Evolutionary conservation across 2,888 invertebrate genomes (phyloP).

Genomic region (Pollenia griseotomentosa): DNA sequence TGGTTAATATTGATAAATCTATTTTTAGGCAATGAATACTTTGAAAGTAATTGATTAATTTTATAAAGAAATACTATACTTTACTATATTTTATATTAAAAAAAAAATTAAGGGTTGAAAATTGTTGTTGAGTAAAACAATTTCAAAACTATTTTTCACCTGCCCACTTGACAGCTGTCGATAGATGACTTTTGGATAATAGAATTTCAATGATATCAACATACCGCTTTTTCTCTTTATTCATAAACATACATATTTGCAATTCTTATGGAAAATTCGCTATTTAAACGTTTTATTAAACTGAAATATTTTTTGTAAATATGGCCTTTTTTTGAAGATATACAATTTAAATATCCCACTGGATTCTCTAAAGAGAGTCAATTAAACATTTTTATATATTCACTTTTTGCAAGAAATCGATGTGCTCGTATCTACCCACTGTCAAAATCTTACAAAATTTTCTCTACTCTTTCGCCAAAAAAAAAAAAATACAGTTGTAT

Average conservation of each 20-base stretch:
- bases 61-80: neutral
- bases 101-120: neutral
- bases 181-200: slow-evolving; percentile 9
- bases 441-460: too few species aligned
- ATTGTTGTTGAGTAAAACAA: neutral
- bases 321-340: too few species aligned
- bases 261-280: neutral
- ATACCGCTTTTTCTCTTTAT: neutral
- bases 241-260: neutral
- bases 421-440: too few species aligned
- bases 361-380: too few species aligned
- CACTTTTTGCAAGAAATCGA: too few species aligned
- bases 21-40: neutral
- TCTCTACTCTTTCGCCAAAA: too few species aligned
- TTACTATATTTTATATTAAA: neutral
- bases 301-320: too few species aligned
- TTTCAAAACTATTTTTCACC: slow-evolving; percentile 11
- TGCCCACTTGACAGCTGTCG: slow-evolving; percentile 18
- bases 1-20: slow-evolving; percentile 37
- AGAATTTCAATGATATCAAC: neutral
- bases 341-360: too few species aligned
- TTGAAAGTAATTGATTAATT: slow-evolving; percentile 45
- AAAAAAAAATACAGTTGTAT: too few species aligned
- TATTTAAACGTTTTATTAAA: too few species aligned
- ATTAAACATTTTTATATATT: too few species aligned